Evolutionary conservation across 2,888 invertebrate genomes (phyloP).

Genomic region (Apamea epomidion): DNA sequence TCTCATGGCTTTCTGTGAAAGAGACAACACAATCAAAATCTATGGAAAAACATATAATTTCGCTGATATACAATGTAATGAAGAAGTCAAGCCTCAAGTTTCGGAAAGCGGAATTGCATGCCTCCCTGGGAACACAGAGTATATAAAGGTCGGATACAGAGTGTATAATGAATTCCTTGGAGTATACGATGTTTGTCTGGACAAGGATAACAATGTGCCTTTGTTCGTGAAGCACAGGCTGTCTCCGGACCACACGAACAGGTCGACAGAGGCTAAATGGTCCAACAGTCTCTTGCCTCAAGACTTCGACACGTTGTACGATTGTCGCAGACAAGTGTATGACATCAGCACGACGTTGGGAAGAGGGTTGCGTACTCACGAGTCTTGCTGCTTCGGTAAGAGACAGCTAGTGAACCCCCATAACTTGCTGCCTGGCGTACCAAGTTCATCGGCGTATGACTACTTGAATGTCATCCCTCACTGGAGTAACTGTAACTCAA

Average conservation of each 20-base stretch:
- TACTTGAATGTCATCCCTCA: slow-evolving; percentile 79
- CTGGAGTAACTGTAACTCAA: slow-evolving; percentile 77
- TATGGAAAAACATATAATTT: slow-evolving; percentile 63
- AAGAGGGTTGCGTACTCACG: slow-evolving; percentile 58
- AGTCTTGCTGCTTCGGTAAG: slow-evolving; percentile 75
- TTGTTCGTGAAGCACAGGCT: slow-evolving; percentile 70
- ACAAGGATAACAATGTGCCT: slow-evolving; percentile 67
- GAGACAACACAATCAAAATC: slow-evolving; percentile 66
- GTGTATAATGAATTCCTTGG: slow-evolving; percentile 50
- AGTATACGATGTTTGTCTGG: slow-evolving; percentile 76
- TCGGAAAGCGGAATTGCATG: slow-evolving; percentile 65
- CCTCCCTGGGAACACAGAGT: slow-evolving; percentile 64
- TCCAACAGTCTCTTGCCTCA: slow-evolving; percentile 60
- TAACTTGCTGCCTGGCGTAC: slow-evolving; percentile 75
- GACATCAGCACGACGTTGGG: slow-evolving; percentile 59
- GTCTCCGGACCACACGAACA: slow-evolving; percentile 58
- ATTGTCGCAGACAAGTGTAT: slow-evolving; percentile 68
- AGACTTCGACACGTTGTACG: slow-evolving; percentile 71
- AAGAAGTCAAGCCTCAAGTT: slow-evolving; percentile 61
- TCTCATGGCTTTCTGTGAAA: slow-evolving; percentile 68
- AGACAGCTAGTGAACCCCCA: slow-evolving; percentile 75
- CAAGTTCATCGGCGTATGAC: slow-evolving; percentile 72
- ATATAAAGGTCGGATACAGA: slow-evolving; percentile 70
- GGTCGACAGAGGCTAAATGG: slow-evolving; percentile 62
- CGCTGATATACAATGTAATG: slow-evolving; percentile 72